phyloP scores from a whole-genome alignment of 2,888 invertebrate species.

The Archips xylosteana region DNA sequence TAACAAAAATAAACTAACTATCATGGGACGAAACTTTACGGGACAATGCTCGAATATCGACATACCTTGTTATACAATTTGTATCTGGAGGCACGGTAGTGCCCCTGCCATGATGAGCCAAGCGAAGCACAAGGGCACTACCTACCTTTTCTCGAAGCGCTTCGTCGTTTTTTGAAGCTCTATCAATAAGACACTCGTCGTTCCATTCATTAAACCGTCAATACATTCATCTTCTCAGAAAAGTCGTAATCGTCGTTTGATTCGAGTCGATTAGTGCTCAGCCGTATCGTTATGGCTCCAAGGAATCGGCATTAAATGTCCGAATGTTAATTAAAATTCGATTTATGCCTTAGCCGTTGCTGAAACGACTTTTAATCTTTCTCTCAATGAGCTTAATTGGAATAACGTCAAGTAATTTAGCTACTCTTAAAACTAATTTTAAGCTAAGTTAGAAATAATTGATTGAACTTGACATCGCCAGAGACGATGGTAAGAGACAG shows the following conservation, averaged over 20 bases:
- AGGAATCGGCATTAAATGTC: constrained; percentile 13
- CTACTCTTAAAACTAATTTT: neutral
- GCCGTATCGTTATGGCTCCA: neutral
- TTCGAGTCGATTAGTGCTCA: constrained; percentile 6
- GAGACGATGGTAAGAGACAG: too few relatives aligned
- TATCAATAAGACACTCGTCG: neutral
- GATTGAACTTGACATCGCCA: too few relatives aligned
- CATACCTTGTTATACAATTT: too few relatives aligned
- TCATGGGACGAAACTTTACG: too few relatives aligned
- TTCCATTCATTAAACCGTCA: neutral
- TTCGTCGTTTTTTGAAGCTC: too few relatives aligned
- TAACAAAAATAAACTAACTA: too few relatives aligned
- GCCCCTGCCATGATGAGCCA: too few relatives aligned
- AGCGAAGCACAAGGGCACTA: too few relatives aligned
- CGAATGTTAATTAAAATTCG: neutral
- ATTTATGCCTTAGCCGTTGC: neutral
- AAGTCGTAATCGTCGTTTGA: neutral
- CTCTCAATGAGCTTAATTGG: neutral
- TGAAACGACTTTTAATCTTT: neutral
- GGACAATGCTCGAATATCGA: too few relatives aligned
- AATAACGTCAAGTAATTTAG: neutral
- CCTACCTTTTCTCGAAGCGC: too few relatives aligned
- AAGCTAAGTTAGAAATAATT: too few relatives aligned
- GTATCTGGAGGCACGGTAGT: too few relatives aligned
- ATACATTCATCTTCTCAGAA: neutral